phyloP scores from a whole-genome alignment of 1,140 invertebrate genomes.

The Pogonomyrmex barbatus region DNA sequence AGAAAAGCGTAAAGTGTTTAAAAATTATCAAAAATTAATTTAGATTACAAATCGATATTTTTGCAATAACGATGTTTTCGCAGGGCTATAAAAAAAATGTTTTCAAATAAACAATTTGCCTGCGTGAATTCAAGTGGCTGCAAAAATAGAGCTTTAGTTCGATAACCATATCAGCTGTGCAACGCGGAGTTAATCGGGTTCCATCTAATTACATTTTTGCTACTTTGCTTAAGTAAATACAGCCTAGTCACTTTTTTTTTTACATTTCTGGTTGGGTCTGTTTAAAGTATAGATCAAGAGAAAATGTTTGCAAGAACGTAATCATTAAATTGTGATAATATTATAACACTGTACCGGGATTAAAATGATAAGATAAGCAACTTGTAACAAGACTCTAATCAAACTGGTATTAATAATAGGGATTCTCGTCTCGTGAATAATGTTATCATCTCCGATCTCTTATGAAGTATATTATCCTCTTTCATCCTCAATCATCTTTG shows the following conservation, averaged over 20 bases:
- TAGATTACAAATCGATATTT: neutral
- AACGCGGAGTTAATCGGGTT: neutral
- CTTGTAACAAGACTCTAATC: neutral
- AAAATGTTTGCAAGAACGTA: neutral
- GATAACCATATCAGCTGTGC: neutral
- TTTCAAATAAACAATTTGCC: neutral
- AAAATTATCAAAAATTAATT: neutral
- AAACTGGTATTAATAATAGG: neutral
- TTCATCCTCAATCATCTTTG: no score
- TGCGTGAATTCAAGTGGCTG: neutral
- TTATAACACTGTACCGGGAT: neutral
- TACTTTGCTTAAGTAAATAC: neutral
- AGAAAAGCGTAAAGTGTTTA: neutral
- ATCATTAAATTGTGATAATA: neutral
- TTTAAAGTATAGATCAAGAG: conserved; percentile 1
- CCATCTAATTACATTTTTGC: conserved; percentile 1
- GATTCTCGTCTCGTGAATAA: no score
- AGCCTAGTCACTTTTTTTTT: neutral
- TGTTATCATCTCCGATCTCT: no score
- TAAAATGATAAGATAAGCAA: conserved; percentile 10
- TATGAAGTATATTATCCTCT: no score
- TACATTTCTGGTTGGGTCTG: neutral
- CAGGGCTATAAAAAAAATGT: neutral
- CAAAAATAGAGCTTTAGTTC: neutral
- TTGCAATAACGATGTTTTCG: neutral